Base-by-base conservation (phyloP, 2,888 invertebrate genomes). In the Allygus modestus region DNA sequence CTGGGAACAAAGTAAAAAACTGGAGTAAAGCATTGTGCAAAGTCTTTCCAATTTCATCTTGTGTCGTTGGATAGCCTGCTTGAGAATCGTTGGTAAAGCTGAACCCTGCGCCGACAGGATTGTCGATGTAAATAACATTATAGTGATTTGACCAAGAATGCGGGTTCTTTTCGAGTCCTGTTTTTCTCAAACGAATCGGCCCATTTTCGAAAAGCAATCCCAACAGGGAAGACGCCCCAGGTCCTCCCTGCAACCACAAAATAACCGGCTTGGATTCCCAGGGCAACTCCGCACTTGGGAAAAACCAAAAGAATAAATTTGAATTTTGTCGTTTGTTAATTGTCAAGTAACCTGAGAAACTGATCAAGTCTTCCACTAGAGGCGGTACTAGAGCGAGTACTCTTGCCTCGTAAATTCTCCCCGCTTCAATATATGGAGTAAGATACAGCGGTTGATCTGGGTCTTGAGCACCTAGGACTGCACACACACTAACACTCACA, bases 71-170 rank as follows among this genome's bases (percentile, higher is more conserved):
- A 90, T 96, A 98, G 0, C 98, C 97, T 83, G 90, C 92, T 41
- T 93, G 93, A 73, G 90, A 88, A 83, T 93, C 90, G 0, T 94
- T 93, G 0, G 98, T 97, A 89, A 97, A 98, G 90, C 98, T 98
- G 89, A 95, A 98, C 0, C 98, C 98, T 0, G 97, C 96, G 0
- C 97, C 97, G 0, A 97, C 98, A 0, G 98, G 98, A 90, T 97
- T 98, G 90, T 98, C 98, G 84, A 98, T 95, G 89, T 96, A 98
- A 83, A 98, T 93, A 61, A 98, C 90, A 87, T 95, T 94, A 89
- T 96, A 96, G 12, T 93, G 94, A 58, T 93, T 91, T 83, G 94
- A 95, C 98, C 98, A 98, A 12, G 95, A 94, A 88, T 94, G 95
- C 88, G 46, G 75, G 20, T 77, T 77, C n/a, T 28, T 46, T 95